phyloP scores from a whole-genome alignment of 2,113 vertebrate genomes.

The Cephalophus harveyi region DNA sequence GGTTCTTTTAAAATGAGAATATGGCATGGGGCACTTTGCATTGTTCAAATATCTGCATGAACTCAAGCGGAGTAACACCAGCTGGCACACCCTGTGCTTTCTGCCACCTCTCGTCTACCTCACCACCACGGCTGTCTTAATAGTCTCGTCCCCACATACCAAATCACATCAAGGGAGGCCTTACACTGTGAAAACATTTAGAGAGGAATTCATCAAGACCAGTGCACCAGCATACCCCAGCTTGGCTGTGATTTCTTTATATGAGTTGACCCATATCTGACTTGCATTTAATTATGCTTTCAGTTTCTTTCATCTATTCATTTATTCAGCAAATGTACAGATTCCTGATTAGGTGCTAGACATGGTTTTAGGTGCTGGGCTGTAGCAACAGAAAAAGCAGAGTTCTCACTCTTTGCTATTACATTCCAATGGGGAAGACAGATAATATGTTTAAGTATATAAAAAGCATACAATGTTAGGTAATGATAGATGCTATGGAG shows the following conservation, averaged over 20 bases:
- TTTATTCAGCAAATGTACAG: not conserved
- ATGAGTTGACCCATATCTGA: not conserved
- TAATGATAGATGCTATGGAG: not conserved
- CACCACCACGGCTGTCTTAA: not conserved
- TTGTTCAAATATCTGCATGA: not conserved
- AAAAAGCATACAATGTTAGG: not conserved
- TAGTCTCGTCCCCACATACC: not conserved
- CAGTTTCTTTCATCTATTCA: not conserved
- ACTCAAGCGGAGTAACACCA: not conserved
- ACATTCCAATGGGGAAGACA: not conserved
- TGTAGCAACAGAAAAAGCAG: not conserved
- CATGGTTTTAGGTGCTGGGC: not conserved
- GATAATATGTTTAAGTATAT: not conserved
- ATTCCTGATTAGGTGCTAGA: not conserved
- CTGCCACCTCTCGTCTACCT: conserved; percentile 47
- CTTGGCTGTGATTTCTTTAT: not conserved
- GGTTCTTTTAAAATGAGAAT: not conserved
- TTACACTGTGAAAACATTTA: not conserved
- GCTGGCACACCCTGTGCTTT: not conserved
- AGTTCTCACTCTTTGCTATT: not conserved
- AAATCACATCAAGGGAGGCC: not conserved
- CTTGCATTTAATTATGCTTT: not conserved
- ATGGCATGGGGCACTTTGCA: not conserved
- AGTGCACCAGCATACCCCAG: not conserved
- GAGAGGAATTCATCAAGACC: not conserved